Base-by-base conservation (phyloP, 1,140 invertebrate species). In the Ptiloglossa arizonensis region DNA sequence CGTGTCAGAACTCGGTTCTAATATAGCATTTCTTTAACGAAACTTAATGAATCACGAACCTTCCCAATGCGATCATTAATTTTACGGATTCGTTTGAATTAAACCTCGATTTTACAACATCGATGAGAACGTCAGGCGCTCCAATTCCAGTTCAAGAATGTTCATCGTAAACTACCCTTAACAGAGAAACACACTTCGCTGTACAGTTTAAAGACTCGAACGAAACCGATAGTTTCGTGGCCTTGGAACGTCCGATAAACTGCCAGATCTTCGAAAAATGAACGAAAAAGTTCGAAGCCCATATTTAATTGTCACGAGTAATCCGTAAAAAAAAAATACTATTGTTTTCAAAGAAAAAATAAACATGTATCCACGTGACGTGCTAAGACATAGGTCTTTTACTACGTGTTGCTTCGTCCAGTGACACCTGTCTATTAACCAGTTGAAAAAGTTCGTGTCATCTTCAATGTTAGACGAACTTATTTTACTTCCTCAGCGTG, bases 101-200 rank as follows among this genome's bases (percentile, higher is more conserved):
- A 29, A 11, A 11, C 5, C 4, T 41, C 9, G 29, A 5, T 5
- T 15, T 44, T 57, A 5, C 3, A 15, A 41, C 15, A 1, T 5
- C 24, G 13, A 57, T 27, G 54, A 32, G 9, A 35, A 41, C 41
- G 2, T 2, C 9, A 41, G 9, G 13, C 41, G 2, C 41, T 41
- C 13, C 41, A 11, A 41, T 41, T 41, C 41, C 41, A 9, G 2
- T 41, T 11, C 8, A 13, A 41, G n/a, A n/a, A n/a, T n/a, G n/a
- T n/a, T n/a, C n/a, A n/a, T 54, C 68, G 56, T 74, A 83, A 74
- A 70, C 50, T 77, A 63, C 77, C 64, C 38, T 80, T 57, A 83
- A 60, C 68, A 50, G 64, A 83, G 70, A 62, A 27, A 83, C 64
- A n/a, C n/a, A 24, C 50, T 38, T 70, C 32, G 80, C n/a, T n/a